These are phyloP conservation scores for Chironomus tentans DNA, from an alignment of 2,888 invertebrate species.

Conservation along the genomic window DNA sequence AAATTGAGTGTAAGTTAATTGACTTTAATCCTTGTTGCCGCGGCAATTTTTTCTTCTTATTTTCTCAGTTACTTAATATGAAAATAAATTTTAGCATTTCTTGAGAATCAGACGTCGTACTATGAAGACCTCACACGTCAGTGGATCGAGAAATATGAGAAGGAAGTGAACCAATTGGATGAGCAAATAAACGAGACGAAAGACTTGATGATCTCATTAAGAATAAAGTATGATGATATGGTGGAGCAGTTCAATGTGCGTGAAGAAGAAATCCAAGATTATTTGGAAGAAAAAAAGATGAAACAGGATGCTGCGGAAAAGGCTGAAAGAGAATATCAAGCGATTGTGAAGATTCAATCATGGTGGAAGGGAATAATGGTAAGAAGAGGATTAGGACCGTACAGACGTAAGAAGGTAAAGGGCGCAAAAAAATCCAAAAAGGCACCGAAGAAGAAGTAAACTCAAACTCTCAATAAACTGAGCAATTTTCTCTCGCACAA, in stretches of 20 bases:
- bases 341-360: conserved; percentile 18
- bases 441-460: background rate
- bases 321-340: conserved; percentile 2
- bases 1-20: conserved; percentile 21
- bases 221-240: conserved; percentile 19
- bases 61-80: background rate
- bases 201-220: conserved; percentile 14
- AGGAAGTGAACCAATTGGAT: conserved; percentile 18
- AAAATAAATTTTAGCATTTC: background rate
- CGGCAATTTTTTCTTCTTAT: too few relatives aligned
- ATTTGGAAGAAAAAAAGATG: conserved; percentile 15
- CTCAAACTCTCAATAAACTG: too few relatives aligned
- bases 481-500: too few relatives aligned
- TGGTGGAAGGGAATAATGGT: conserved; percentile 27
- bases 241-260: conserved; percentile 5
- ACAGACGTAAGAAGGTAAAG: conserved; percentile 12
- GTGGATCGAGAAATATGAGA: conserved; percentile 24
- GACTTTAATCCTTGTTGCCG: background rate
- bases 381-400: conserved; percentile 18
- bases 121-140: conserved; percentile 20
- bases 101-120: conserved; percentile 6
- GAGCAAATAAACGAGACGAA: conserved; percentile 8
- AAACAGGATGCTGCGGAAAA: conserved; percentile 11
- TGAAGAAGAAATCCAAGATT: conserved; percentile 19
- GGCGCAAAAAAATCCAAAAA: background rate